Base-by-base conservation (phyloP, 2,113 vertebrate species). In the Cinclus mexicanus region DNA sequence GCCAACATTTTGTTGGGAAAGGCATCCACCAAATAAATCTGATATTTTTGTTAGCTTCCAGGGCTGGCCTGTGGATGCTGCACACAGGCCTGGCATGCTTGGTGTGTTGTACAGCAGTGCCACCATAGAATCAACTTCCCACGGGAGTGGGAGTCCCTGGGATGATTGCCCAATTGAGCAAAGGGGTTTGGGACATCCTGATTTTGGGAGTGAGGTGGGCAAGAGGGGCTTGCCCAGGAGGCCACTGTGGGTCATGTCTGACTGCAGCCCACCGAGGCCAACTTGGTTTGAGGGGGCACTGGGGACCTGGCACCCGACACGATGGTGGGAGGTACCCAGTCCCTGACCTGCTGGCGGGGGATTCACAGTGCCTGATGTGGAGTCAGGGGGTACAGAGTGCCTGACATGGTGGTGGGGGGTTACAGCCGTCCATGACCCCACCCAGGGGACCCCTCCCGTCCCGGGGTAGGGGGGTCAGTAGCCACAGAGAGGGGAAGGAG, bases 401-500 rank as follows among this genome's bases (percentile, higher is more conserved):
- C n/a, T 7, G n/a, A 15, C 26, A 22, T 3, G 41, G 28, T 9
- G 15, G 6, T 6, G 3, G 10, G 3, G 97, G 93, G 97, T 97
- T 84, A 93, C 68, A 65, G 96, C 94, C 96, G 97, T 97, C 98
- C 98, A 97, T 97, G 98, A 98, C 13, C 41, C 31, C 35, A 18
- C 23, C n/a, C 52, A 2, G 10, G 14, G 22, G 17, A 6, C 5
- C 97, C 97, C 75, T 97, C 97, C 98, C 97, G 96, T 98, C 98
- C 97, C 96, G 92, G 96, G 9, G 1, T 14, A 95, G 95, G 88
- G 97, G 97, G 97, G 98, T 98, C 98, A 98, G 98, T 97, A 98
- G 97, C 98, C 98, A 98, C 98, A 98, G 97, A 95, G 19, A 74
- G 4, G 82, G 97, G 91, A 98, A 87, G 96, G 96, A 97, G 97